phyloP scores from a whole-genome alignment of 1,140 invertebrate genomes.

The Onthophagus taurus region DNA sequence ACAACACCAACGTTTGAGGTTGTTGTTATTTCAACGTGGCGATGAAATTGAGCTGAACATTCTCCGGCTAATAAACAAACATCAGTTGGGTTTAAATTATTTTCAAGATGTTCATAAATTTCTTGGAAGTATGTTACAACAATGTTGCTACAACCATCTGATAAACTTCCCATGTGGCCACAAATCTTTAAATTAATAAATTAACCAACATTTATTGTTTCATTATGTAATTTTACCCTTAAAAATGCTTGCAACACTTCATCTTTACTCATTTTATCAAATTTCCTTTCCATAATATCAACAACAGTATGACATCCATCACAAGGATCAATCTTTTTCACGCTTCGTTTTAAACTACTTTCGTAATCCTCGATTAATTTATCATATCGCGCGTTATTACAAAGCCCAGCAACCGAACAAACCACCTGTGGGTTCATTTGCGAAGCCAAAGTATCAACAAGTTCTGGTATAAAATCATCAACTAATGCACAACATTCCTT shows the following conservation, averaged over 20 bases:
- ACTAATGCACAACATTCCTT: conserved; percentile 71
- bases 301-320: conserved; percentile 48
- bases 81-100: conserved; percentile 52
- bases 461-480: conserved; percentile 78
- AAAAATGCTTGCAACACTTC: conserved; percentile 48
- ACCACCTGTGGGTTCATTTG: conserved; percentile 80
- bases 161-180: conserved; percentile 55
- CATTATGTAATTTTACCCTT: conserved; percentile 33
- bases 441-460: conserved; percentile 77
- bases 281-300: conserved; percentile 44
- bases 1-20: conserved; percentile 46
- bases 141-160: conserved; percentile 66
- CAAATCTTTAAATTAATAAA: conserved; percentile 45
- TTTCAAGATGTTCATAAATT: conserved; percentile 51
- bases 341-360: conserved; percentile 2
- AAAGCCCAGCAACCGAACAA: conserved; percentile 80
- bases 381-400: conserved; percentile 67
- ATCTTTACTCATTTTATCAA: conserved; percentile 44
- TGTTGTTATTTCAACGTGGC: conserved; percentile 52
- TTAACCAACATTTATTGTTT: conserved; percentile 1
- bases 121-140: conserved; percentile 61
- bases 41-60: conserved; percentile 54
- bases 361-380: conserved; percentile 48
- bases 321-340: conserved; percentile 36
- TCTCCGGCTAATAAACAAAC: conserved; percentile 67